Conservation (phyloP, 2,113 vertebrate species). For the Platysteira castanea region DNA sequence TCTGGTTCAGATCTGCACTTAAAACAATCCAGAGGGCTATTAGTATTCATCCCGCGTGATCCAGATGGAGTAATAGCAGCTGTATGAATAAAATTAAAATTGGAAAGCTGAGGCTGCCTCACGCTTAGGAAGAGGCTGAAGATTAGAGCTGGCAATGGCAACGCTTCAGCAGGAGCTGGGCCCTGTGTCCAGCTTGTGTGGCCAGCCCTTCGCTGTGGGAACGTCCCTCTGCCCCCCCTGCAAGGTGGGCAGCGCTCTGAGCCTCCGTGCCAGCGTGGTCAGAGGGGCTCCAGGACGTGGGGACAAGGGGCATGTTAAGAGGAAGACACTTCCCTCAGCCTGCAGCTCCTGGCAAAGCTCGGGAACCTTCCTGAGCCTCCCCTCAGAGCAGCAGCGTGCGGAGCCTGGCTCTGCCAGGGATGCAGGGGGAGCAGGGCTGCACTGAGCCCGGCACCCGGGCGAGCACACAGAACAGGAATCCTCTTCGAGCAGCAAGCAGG, state of each 20-base stretch:
- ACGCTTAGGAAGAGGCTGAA: not conserved
- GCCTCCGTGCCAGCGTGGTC: accelerated
- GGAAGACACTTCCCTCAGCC: too few species aligned
- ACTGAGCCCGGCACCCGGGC: not conserved
- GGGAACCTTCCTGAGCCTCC: accelerated
- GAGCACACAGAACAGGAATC: not conserved
- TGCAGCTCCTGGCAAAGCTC: not conserved
- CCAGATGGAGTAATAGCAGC: slow-evolving; percentile 45
- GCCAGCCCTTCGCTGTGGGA: not conserved
- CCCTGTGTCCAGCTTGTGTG: not conserved
- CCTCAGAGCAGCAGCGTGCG: accelerated
- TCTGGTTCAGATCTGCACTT: slow-evolving; percentile 76
- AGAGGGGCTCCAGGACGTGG: accelerated
- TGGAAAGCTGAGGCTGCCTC: not conserved
- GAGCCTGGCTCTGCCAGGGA: not conserved
- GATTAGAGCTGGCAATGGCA: not conserved
- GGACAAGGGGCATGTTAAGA: accelerated
- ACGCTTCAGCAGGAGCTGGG: accelerated
- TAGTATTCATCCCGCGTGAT: slow-evolving; percentile 66
- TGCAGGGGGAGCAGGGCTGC: not conserved
- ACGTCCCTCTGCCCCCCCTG: accelerated
- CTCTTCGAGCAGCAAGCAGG: not conserved
- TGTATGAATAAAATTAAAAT: slow-evolving; percentile 72
- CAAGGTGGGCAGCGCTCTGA: accelerated
- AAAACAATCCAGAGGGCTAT: slow-evolving; percentile 73